Conservation (phyloP, 2,797 vertebrate genomes). For the Enoplosus armatus region DNA sequence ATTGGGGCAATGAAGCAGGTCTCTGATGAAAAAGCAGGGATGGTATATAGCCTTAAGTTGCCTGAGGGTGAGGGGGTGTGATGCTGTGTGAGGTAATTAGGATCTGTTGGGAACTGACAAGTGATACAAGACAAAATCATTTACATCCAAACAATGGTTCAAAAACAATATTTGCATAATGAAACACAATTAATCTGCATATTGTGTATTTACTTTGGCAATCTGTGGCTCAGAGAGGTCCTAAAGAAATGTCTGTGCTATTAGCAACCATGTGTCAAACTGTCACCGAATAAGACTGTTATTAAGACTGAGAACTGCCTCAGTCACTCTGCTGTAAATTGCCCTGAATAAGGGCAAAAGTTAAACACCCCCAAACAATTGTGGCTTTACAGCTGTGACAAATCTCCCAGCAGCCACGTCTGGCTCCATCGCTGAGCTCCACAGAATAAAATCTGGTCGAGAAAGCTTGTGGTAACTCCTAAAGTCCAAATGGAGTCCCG, state of each 20-base stretch:
- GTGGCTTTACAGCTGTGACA: background rate
- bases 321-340: background rate
- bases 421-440: background rate
- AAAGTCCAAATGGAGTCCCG: background rate
- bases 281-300: background rate
- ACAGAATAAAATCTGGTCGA: background rate
- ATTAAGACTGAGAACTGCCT: no score
- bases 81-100: background rate
- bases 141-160: background rate
- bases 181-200: background rate
- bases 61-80: background rate
- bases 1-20: constrained; percentile 41
- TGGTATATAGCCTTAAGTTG: background rate
- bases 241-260: background rate
- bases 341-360: background rate
- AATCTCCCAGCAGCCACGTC: background rate
- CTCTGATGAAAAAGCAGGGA: background rate
- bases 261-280: background rate
- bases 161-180: background rate
- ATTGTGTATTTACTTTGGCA: background rate
- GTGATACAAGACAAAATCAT: background rate
- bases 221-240: background rate
- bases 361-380: background rate
- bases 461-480: background rate
- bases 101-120: background rate